Evolutionary conservation across 2,113 vertebrate species (phyloP), one percentile per base, ranked within the genome.

Genomic region (Taxidea taxus): DNA sequence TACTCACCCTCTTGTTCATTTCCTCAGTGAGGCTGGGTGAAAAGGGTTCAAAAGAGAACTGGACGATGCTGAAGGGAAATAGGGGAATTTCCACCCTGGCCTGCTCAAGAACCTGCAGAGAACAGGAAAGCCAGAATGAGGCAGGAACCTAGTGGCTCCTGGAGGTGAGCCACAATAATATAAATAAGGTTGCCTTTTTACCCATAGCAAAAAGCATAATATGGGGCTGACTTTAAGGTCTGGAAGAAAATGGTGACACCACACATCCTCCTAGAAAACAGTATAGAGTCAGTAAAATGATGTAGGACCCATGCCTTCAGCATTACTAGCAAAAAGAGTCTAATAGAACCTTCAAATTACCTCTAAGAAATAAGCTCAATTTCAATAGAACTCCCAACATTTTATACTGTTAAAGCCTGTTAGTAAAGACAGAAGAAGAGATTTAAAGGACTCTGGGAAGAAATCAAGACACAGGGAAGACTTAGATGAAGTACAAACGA

Each of bases 61-160:
- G 98, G 66, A 99, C 96, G 51, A 99, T 84, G 7, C 98, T 99
- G 98, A 99, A 98, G 85, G 99, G 98, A 21, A 99, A 99, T 11
- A 87, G 62, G 13, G 98, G 98, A 49, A 98, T 92, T 90, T 97
- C 98, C 85, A 97, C 98, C 96, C 97, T 98, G 95, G 99, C 99
- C 95, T 98, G 98, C 64, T 98, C 97, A 96, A 99, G 92, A 80
- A 99, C 97, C 99, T 99, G 97, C 34, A 84, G 77, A 92, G 25
- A 88, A 89, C 3, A 91, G 37, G 56, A 94, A 7, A 95, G 80
- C 27, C 54, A 11, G 34, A 42, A 31, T 85, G 60, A 97, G 62
- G n/a, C 8, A 94, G 47, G 60, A 80, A 51, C 10, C 21, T 39
- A 56, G 10, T 72, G 54, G 39, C 34, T 95, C 42, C 31, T 62